phyloP scores from a whole-genome alignment of 1,140 invertebrate species.

The Teleopsis dalmanni region DNA sequence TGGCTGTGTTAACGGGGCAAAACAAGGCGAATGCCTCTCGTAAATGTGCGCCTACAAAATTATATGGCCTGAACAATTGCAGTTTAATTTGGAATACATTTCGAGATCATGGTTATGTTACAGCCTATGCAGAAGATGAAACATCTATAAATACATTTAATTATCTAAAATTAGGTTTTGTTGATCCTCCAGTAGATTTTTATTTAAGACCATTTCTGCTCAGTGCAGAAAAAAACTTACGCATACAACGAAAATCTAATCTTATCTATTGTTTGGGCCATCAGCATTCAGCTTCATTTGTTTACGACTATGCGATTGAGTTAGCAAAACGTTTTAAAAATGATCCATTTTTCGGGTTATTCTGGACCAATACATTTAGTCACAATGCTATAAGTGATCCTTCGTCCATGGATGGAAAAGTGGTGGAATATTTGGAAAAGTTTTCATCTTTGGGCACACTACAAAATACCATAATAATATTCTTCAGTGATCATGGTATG shows the following conservation, averaged over 20 bases:
- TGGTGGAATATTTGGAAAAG: constrained; percentile 51
- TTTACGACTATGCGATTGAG: constrained; percentile 53
- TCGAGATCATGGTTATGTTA: constrained; percentile 62
- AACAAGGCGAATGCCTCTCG: constrained; percentile 45
- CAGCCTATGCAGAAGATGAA: constrained; percentile 72
- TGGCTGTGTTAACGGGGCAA: constrained; percentile 65
- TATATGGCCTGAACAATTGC: constrained; percentile 53
- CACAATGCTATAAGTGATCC: constrained; percentile 70
- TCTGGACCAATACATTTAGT: constrained; percentile 70
- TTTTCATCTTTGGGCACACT: constrained; percentile 53
- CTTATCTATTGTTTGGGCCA: constrained; percentile 53
- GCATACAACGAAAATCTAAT: constrained; percentile 36
- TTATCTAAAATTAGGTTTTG: constrained; percentile 70
- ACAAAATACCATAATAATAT: constrained; percentile 63
- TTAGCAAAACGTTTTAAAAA: constrained; percentile 51
- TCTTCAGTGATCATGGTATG: constrained; percentile 90
- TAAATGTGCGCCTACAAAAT: constrained; percentile 47
- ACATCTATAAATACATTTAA: constrained; percentile 72
- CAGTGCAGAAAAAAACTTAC: constrained; percentile 52
- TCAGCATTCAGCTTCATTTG: constrained; percentile 49
- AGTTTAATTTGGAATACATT: constrained; percentile 75
- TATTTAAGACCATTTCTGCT: constrained; percentile 70
- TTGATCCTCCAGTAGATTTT: constrained; percentile 70
- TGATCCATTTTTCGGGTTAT: constrained; percentile 64
- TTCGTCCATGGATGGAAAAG: constrained; percentile 57